Base-by-base conservation (phyloP, 2,888 invertebrate genomes). In the Conistra vaccinii region DNA sequence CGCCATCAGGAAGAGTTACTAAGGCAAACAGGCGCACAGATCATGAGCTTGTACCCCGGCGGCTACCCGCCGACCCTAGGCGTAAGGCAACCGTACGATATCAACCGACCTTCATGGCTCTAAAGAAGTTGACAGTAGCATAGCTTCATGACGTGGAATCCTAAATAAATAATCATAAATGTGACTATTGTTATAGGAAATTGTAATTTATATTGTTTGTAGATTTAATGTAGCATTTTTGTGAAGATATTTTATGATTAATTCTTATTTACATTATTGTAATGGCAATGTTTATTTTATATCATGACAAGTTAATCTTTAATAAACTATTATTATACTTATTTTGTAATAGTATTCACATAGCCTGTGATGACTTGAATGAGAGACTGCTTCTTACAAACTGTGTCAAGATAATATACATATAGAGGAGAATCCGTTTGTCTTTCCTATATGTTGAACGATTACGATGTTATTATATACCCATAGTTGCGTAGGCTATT, bases 31-130 rank as follows among this genome's bases (percentile, higher is more conserved):
- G 97, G 97, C 73, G 96, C 97, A 20, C 97, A 97, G 85, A 97
- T 97, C 90, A 97, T 97, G 95, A 96, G 97, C 60, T 96, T 97
- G 76, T 97, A 97, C 85, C 97, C 98, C 32, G 97, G 97, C 0
- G 97, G 97, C 1, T 98, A 98, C 85, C 97, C 95, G 39, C 93
- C 97, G 1, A 92, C 97, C 35, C 95, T 98, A 73, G 97, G 97
- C 80, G 98, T 97, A 91, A 96, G 98, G 55, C 98, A 98, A 91
- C 97, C 97, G n/a, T 98, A 97, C 88, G 98, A 98, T 90, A 97
- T 98, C 88, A 97, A 97, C 86, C 92, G 97, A 88, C 97, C 97
- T 75, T 96, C 98, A 72, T 98, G 98, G 98, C 97, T 97, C 92
- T 97, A 97, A 74, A 70, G 65, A 91, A 84, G 78, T 78, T 78